Conservation (phyloP, 2,113 vertebrate genomes). For the Anas platyrhynchos region DNA sequence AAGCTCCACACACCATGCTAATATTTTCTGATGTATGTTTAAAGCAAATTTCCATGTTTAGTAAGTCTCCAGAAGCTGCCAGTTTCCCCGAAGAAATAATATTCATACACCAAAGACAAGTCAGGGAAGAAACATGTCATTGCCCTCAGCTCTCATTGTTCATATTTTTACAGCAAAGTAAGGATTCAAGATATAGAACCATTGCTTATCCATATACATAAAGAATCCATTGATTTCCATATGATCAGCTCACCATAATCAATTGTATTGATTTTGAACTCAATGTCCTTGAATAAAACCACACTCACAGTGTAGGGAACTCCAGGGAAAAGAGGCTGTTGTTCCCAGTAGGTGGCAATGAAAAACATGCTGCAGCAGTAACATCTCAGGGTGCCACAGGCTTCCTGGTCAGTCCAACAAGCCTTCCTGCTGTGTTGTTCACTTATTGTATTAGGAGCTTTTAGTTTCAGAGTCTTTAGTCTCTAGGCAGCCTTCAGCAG, state of each 20-base stretch:
- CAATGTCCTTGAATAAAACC: neutral
- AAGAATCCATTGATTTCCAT: neutral
- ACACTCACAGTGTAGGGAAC: neutral
- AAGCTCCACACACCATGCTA: fast-evolving
- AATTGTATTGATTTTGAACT: neutral
- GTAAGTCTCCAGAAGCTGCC: neutral
- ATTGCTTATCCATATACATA: neutral
- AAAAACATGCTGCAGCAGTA: neutral
- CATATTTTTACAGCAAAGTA: neutral
- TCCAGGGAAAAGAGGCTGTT: neutral
- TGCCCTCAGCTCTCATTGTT: neutral
- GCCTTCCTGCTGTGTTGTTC: neutral
- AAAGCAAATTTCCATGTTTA: neutral
- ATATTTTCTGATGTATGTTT: neutral
- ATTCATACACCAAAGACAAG: neutral
- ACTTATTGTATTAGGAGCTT: neutral
- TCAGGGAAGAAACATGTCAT: neutral
- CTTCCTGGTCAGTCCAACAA: neutral
- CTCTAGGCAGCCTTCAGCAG: neutral
- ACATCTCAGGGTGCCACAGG: neutral
- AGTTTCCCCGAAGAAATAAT: neutral
- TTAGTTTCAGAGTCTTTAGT: neutral
- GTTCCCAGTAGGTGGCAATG: neutral
- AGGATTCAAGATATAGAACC: neutral
- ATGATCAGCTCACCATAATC: neutral